Conservation (phyloP, 2,888 invertebrate species). For the Caenorhabditis sp. region DNA sequence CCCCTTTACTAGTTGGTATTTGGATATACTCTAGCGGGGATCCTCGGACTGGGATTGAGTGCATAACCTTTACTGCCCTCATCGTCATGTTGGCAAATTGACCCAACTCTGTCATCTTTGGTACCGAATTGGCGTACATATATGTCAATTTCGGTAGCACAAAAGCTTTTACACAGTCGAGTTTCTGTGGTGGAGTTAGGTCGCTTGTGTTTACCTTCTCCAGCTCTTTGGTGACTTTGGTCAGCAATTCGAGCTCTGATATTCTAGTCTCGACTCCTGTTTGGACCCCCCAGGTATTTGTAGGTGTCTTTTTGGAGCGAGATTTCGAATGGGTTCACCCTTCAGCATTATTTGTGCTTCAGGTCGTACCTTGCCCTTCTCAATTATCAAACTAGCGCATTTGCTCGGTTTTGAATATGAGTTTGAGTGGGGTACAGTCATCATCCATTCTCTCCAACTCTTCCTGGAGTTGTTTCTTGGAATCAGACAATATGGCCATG, state of each 20-base stretch:
- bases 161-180: slow-evolving; percentile 35
- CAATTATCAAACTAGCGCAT: slow-evolving; percentile 23
- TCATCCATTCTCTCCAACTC: not conserved
- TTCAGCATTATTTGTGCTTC: not conserved
- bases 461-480: not conserved
- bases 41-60: slow-evolving; percentile 1
- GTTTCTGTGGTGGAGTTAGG: slow-evolving; percentile 45
- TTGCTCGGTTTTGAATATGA: slow-evolving; percentile 37
- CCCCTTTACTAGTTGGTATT: slow-evolving; percentile 9
- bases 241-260: slow-evolving; percentile 1
- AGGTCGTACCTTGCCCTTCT: not conserved
- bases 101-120: not conserved
- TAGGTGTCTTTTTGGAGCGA: slow-evolving; percentile 2
- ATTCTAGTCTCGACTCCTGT: not conserved
- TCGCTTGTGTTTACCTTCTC: not conserved
- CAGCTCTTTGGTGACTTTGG: not conserved
- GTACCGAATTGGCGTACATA: slow-evolving; percentile 11
- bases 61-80: not conserved
- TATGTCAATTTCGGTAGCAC: slow-evolving; percentile 27
- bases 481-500: slow-evolving; percentile 3
- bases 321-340: not conserved
- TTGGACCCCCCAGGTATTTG: slow-evolving; percentile 27
- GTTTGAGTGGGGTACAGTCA: not conserved
- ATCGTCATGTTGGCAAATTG: not conserved
- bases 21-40: slow-evolving; percentile 8